Percentiles rank a stretch among this genome's conserved stretches.
These are phyloP conservation scores for Autographa pulchrina DNA, from an alignment of 2,888 invertebrate genomes.

Conservation along the genomic window DNA sequence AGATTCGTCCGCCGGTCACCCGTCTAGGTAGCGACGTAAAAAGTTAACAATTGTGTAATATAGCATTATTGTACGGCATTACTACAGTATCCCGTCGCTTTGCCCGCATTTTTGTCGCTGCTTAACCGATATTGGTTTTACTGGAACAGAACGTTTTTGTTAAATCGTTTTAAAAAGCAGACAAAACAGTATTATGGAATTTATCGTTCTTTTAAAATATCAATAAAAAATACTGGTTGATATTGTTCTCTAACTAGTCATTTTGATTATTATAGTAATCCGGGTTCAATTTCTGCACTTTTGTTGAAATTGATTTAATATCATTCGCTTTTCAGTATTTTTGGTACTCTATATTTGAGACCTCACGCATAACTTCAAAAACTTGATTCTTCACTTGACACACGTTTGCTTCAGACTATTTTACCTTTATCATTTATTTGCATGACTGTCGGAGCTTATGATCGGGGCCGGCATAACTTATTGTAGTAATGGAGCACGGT, in stretches of 20 bases:
- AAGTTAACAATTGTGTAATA: constrained; percentile 63
- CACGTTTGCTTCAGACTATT: neutral
- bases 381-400: neutral
- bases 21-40: constrained; percentile 64
- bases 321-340: neutral
- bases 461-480: constrained; percentile 1
- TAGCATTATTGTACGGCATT: constrained; percentile 50
- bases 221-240: too few species aligned
- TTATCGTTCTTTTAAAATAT: neutral
- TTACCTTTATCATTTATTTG: constrained; percentile 4
- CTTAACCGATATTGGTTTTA: constrained; percentile 29
- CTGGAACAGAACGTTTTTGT: constrained; percentile 14
- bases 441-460: constrained; percentile 1
- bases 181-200: neutral
- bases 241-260: neutral
- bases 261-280: neutral
- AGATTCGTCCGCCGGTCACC: constrained; percentile 76
- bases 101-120: constrained; percentile 55
- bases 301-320: neutral
- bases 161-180: constrained; percentile 2
- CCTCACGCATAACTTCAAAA: neutral
- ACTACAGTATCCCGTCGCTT: constrained; percentile 44
- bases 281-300: neutral
- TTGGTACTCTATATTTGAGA: neutral
- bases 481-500: neutral